Percentiles rank a stretch among this genome's conserved stretches.
Conservation (phyloP, 2,113 vertebrate species). For the Gambusia holbrooki region DNA sequence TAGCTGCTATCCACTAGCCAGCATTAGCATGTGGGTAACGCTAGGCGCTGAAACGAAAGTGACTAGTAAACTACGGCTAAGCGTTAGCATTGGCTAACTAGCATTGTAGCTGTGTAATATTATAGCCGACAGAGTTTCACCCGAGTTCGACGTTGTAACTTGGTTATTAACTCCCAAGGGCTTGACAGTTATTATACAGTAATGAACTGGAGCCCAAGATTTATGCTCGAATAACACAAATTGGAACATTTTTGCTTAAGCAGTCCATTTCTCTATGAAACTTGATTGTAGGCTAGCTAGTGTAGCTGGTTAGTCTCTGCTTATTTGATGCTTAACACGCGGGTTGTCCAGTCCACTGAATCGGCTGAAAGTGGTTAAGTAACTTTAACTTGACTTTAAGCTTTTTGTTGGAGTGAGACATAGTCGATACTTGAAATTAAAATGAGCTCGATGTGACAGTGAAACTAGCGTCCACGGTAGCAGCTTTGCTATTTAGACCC, state of each 20-base stretch:
- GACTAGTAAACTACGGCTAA: slow-evolving; percentile 16
- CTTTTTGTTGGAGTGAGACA: background rate
- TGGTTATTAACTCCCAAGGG: no score
- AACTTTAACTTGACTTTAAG: background rate
- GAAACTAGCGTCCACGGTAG: background rate
- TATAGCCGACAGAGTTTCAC: slow-evolving; percentile 50
- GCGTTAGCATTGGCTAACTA: slow-evolving; percentile 38
- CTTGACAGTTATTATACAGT: background rate
- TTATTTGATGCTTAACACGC: slow-evolving; percentile 4
- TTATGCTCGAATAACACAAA: background rate
- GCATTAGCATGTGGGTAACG: slow-evolving; percentile 39
- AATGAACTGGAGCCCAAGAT: background rate
- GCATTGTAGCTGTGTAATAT: slow-evolving; percentile 33
- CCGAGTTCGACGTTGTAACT: slow-evolving; percentile 27
- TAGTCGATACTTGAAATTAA: background rate
- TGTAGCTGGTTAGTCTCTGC: slow-evolving; percentile 25
- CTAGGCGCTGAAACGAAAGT: background rate
- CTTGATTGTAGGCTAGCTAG: slow-evolving; percentile 26
- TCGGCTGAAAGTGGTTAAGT: slow-evolving; percentile 4
- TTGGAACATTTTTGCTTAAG: slow-evolving; percentile 11
- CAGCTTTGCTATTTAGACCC: background rate
- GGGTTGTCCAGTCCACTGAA: slow-evolving; percentile 26
- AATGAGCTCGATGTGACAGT: background rate
- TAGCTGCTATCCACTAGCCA: slow-evolving; percentile 48
- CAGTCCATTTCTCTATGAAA: slow-evolving; percentile 8